A percentile compares a stretch with the other conserved stretches of the same genome.
Conservation (phyloP, 2,888 invertebrate genomes). For the Globia sparganii region DNA sequence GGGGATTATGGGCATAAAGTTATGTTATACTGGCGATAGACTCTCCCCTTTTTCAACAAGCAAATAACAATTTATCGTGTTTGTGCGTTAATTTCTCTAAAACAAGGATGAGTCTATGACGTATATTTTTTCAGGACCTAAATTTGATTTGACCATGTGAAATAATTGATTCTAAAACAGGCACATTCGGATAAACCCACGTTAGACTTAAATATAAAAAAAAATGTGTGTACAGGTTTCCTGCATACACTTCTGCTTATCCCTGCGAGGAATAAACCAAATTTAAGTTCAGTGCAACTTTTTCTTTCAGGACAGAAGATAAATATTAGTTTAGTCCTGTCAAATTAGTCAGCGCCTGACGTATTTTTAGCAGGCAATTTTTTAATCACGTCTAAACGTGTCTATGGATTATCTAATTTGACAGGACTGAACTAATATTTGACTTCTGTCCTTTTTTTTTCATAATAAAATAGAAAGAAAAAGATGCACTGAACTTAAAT, state of each 20-base stretch:
- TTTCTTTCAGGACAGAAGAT: no score
- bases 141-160: neutral
- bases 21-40: neutral
- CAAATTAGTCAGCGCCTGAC: no score
- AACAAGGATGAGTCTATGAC: neutral
- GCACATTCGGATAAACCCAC: neutral
- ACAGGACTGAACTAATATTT: no score
- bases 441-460: no score
- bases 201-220: neutral
- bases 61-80: neutral
- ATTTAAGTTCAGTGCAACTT: no score
- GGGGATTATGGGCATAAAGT: neutral
- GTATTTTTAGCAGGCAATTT: no score
- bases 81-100: neutral
- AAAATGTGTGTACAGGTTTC: neutral
- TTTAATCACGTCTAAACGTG: no score
- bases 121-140: neutral
- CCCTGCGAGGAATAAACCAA: no score
- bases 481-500: no score
- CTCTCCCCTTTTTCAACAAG: neutral
- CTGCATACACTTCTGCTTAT: neutral
- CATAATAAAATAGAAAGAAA: no score
- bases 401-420: no score
- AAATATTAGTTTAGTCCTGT: no score
- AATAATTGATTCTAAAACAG: neutral